Percentiles rank a stretch among this genome's conserved stretches.
Conservation (phyloP, 2,888 invertebrate species). For the Cephus runcator region DNA sequence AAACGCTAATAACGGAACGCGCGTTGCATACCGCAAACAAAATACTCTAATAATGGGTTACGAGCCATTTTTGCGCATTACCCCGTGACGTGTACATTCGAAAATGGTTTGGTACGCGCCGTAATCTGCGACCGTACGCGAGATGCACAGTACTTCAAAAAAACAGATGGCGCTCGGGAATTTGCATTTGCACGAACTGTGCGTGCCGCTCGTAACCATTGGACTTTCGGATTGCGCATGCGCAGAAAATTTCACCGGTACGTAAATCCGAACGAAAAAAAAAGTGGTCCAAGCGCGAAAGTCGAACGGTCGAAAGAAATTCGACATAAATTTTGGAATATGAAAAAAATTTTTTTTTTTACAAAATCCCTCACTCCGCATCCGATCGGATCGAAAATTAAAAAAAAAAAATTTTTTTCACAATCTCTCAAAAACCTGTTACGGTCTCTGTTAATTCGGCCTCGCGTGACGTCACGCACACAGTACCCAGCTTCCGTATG, state of each 20-base stretch:
- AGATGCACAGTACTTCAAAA: neutral
- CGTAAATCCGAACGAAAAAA: neutral
- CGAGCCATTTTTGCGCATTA: neutral
- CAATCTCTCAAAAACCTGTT: slow-evolving; percentile 19
- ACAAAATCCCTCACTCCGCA: neutral
- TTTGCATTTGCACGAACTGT: neutral
- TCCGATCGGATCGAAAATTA: neutral
- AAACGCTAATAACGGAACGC: neutral
- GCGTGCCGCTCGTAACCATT: neutral
- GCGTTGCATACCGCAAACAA: neutral
- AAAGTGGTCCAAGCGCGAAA: neutral
- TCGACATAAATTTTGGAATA: too few species aligned
- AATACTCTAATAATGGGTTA: neutral
- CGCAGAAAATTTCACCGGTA: neutral
- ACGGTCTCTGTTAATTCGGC: neutral
- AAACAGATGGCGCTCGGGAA: neutral
- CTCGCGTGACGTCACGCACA: slow-evolving; percentile 19
- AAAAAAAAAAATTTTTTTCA: neutral
- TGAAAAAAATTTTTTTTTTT: neutral
- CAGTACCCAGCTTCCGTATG: slow-evolving; percentile 16
- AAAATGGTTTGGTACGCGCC: neutral
- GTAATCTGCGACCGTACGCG: neutral
- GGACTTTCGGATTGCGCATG: neutral
- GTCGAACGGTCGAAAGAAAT: neutral
- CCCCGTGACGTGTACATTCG: neutral